Conservation (phyloP, 2,797 vertebrate species). For the Steatocranus sp. region DNA sequence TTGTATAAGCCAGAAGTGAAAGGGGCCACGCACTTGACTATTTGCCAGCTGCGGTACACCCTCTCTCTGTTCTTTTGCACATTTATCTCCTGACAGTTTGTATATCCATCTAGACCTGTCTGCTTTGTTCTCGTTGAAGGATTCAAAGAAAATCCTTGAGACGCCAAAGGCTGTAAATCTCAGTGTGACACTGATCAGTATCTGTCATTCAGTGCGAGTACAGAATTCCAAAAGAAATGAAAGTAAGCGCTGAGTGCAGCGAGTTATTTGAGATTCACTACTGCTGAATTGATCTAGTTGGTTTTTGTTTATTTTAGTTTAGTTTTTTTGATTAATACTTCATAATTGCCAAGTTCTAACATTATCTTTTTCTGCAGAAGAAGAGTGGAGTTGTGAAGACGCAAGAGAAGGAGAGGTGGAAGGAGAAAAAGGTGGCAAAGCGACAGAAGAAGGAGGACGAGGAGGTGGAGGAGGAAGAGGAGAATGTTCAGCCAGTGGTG, state of each 20-base stretch:
- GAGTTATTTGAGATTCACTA: background rate
- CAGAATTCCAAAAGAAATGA: background rate
- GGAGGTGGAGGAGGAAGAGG: conserved; percentile 81
- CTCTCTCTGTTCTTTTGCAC: conserved; percentile 25
- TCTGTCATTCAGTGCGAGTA: background rate
- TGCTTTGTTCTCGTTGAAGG: conserved; percentile 11
- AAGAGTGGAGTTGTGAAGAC: conserved; percentile 88
- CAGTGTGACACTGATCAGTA: conserved; percentile 9
- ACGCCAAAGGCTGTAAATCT: conserved; percentile 27
- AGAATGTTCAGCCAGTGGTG: conserved; percentile 81
- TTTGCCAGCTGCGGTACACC: conserved; percentile 49
- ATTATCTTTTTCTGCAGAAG: conserved; percentile 62
- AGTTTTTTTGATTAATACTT: background rate
- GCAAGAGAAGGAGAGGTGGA: conserved; percentile 87
- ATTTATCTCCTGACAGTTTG: conserved; percentile 36
- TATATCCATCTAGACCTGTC: conserved; percentile 23
- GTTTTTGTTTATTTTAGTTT: background rate
- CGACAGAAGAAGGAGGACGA: conserved; percentile 82
- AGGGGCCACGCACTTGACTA: conserved; percentile 39
- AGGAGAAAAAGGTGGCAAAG: conserved; percentile 80
- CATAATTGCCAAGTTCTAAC: background rate
- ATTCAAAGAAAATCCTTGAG: conserved; percentile 39
- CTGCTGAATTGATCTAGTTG: background rate
- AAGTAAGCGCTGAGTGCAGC: background rate
- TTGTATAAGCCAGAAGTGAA: conserved; percentile 46